Percentiles rank a stretch among this genome's conserved stretches.
phyloP scores from a whole-genome alignment of 2,797 vertebrate genomes.

The Enteromius argenteus region DNA sequence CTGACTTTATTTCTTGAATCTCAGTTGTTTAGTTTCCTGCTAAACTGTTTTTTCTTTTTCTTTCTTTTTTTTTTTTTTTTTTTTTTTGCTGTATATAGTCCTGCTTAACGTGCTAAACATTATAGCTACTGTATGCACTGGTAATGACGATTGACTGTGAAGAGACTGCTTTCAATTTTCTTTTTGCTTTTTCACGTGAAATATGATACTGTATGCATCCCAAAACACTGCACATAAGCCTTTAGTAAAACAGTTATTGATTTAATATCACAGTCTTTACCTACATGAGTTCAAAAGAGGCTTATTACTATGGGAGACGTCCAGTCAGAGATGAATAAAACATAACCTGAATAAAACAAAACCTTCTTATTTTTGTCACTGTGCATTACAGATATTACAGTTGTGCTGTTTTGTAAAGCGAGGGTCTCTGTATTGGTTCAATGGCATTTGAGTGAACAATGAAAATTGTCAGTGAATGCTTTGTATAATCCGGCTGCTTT shows the following conservation, averaged over 20 bases:
- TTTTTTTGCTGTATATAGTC: not conserved
- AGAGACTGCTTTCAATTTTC: not conserved
- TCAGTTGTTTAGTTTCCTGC: not conserved
- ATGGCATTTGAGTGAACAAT: not conserved
- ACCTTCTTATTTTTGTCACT: not conserved
- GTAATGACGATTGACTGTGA: not conserved
- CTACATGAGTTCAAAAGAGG: not conserved
- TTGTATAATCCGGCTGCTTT: not conserved
- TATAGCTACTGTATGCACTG: not conserved
- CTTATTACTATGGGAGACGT: not conserved
- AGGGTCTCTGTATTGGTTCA: constrained; percentile 1
- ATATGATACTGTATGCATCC: not conserved
- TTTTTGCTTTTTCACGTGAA: not conserved
- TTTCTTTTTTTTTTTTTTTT: no score
- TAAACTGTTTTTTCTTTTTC: not conserved
- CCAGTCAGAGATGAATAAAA: constrained; percentile 5
- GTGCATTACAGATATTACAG: not conserved
- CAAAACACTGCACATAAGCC: not conserved
- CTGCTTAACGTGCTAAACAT: not conserved
- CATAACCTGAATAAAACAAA: constrained; percentile 23
- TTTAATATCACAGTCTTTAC: not conserved
- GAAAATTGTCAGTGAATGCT: not conserved
- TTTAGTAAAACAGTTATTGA: constrained; percentile 14
- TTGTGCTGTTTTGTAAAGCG: not conserved
- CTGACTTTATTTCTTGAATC: not conserved